Evolutionary conservation across 2,888 invertebrate genomes (phyloP).

Genomic region (Lomographa bimaculata): DNA sequence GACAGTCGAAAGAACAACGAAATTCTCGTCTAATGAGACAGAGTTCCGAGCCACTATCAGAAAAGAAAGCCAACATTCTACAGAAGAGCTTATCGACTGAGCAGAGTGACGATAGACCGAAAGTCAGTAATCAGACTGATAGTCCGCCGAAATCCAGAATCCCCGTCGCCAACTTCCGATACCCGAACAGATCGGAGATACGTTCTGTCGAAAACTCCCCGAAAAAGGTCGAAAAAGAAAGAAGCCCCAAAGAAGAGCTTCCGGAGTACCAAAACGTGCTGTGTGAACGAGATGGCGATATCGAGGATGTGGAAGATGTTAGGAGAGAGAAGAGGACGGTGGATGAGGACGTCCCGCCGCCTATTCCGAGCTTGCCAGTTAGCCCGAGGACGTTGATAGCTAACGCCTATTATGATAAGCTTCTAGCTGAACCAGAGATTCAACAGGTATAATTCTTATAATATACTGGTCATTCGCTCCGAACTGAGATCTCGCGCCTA

Average conservation of each 20-base stretch:
- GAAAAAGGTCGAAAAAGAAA: slow-evolving; percentile 49
- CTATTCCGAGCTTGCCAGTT: slow-evolving; percentile 77
- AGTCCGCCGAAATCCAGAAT: slow-evolving; percentile 69
- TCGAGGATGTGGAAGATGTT: not conserved
- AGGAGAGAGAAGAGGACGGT: slow-evolving; percentile 30
- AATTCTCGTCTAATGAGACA: slow-evolving; percentile 65
- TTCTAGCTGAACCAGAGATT: slow-evolving; percentile 90
- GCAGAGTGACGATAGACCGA: slow-evolving; percentile 45
- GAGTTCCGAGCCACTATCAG: slow-evolving; percentile 67
- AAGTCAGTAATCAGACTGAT: slow-evolving; percentile 24
- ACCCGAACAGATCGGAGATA: slow-evolving; percentile 71
- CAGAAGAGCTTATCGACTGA: slow-evolving; percentile 74
- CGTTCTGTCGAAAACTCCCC: slow-evolving; percentile 67
- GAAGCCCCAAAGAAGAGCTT: slow-evolving; percentile 44
- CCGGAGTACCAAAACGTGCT: slow-evolving; percentile 74
- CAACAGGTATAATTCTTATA: slow-evolving; percentile 84
- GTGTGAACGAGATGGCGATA: slow-evolving; percentile 21
- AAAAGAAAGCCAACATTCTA: slow-evolving; percentile 54
- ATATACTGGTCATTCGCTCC: no score
- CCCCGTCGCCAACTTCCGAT: slow-evolving; percentile 74
- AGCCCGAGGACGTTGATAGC: slow-evolving; percentile 80
- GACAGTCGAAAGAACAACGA: slow-evolving; percentile 69
- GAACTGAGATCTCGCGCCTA: no score
- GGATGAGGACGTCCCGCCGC: slow-evolving; percentile 70
- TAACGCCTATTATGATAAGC: slow-evolving; percentile 91